Conservation (phyloP, 2,113 vertebrate species). For the Cyprinodon variegatus region DNA sequence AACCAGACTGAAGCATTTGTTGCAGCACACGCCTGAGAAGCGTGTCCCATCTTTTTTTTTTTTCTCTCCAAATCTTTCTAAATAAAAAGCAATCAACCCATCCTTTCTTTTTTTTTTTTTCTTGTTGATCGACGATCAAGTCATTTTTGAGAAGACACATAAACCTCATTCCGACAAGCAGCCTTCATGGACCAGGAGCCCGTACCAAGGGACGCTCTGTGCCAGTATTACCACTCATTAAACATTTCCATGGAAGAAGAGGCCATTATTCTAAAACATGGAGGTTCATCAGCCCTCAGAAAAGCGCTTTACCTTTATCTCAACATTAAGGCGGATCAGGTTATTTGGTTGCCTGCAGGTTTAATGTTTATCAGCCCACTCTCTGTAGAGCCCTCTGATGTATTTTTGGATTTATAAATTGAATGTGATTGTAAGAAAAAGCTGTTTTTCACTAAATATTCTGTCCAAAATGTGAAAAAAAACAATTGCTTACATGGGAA, state of each 20-base stretch:
- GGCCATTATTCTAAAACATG: constrained; percentile 3
- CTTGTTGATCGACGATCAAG: constrained; percentile 11
- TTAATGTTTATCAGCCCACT: constrained; percentile 18
- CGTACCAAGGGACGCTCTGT: constrained; percentile 50
- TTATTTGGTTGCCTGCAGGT: constrained; percentile 5
- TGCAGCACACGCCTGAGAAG: constrained; percentile 20
- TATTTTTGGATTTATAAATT: neutral
- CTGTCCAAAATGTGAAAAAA: constrained; percentile 12
- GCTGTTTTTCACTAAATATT: constrained; percentile 6
- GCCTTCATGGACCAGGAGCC: constrained; percentile 51
- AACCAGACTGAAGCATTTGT: constrained; percentile 65
- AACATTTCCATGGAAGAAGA: constrained; percentile 4
- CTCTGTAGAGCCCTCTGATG: constrained; percentile 35
- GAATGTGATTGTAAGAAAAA: neutral
- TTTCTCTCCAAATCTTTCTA: constrained; percentile 23
- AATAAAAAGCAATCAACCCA: constrained; percentile 4
- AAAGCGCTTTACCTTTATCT: constrained; percentile 10
- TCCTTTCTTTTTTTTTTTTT: neutral
- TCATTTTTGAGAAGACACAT: constrained; percentile 26
- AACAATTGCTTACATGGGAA: constrained; percentile 33
- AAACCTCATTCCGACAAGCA: constrained; percentile 29
- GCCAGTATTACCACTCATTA: constrained; percentile 32
- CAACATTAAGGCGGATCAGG: neutral
- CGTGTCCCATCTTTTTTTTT: constrained; percentile 27
- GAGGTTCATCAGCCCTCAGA: constrained; percentile 1